These are phyloP conservation scores for Rhopalosiphum maidis DNA, from an alignment of 1,140 invertebrate species.

Conservation along the genomic window DNA sequence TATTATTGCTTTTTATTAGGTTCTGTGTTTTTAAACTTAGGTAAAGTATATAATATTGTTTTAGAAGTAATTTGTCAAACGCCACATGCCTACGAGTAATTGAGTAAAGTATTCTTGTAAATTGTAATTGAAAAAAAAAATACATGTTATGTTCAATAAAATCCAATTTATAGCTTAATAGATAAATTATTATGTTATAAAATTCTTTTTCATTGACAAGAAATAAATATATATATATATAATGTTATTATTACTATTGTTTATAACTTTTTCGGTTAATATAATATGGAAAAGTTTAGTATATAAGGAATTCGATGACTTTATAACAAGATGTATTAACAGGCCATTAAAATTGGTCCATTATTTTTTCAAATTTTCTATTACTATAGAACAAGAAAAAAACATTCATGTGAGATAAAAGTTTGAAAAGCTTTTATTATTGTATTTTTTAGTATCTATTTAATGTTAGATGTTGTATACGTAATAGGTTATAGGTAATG, in stretches of 20 bases:
- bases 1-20: neutral
- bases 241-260: conserved; percentile 6
- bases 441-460: neutral
- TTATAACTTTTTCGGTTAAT: conserved; percentile 2
- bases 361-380: conserved; percentile 1
- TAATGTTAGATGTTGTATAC: neutral
- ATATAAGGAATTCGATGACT: conserved; percentile 5
- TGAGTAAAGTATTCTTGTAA: neutral
- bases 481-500: conserved; percentile 6
- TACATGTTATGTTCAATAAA: neutral
- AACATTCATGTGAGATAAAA: neutral
- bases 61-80: neutral
- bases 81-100: neutral
- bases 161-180: neutral
- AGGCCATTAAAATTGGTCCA: neutral
- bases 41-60: neutral
- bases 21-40: neutral
- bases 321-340: conserved; percentile 28
- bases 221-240: neutral
- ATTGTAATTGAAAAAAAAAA: conserved; percentile 5
- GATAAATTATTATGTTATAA: neutral
- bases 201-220: neutral
- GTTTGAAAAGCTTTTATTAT: neutral
- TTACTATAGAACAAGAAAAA: neutral
- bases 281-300: neutral